Evolutionary conservation across 2,113 vertebrate species (phyloP), one percentile per base, ranked within the genome.

Genomic region (Otis tarda): DNA sequence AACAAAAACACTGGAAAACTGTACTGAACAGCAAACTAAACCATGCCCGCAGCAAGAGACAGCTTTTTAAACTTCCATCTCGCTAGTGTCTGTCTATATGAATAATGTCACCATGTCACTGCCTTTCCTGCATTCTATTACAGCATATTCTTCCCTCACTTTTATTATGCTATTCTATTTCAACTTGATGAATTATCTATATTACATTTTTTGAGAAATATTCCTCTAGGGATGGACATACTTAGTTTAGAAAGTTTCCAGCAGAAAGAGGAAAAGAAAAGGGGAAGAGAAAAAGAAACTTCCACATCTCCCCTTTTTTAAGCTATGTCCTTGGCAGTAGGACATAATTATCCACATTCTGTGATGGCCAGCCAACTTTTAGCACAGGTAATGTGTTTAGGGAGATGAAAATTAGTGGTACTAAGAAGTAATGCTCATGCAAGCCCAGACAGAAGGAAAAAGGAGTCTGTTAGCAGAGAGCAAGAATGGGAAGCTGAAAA

Each of bases 141-240:
- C 25, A 65, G 67, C 56, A 85, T 50, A 73, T 77, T 79, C 74
- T 92, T 84, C 77, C 52, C 41, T 55, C 35, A 80, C 35, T 94
- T 93, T 95, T 96, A 96, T 93, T 95, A 83, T 91, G 63, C 81
- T 95, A 89, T 89, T 96, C 80, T 95, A 84, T 91, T 96, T 96
- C 95, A 92, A 60, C 20, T 82, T 94, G 93, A 97, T 97, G 84
- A 97, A 95, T 96, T 95, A 90, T 94, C 75, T 85, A n/a, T 88
- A 94, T 82, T 87, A 64, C 27, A 28, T 91, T 96, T 94, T 94
- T 94, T 83, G 77, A 93, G 79, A 95, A 94, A 91, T 39, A 45
- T 86, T 91, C 50, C 92, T 74, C 88, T 71, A 92, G 94, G 64
- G 61, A 82, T 31, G 57, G 74, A 50, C 59, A 88, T 49, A 76